Percentiles rank a stretch among this genome's conserved stretches.
Evolutionary conservation across 2,888 invertebrate genomes (phyloP).

Genomic region (Lapara coniferarum): DNA sequence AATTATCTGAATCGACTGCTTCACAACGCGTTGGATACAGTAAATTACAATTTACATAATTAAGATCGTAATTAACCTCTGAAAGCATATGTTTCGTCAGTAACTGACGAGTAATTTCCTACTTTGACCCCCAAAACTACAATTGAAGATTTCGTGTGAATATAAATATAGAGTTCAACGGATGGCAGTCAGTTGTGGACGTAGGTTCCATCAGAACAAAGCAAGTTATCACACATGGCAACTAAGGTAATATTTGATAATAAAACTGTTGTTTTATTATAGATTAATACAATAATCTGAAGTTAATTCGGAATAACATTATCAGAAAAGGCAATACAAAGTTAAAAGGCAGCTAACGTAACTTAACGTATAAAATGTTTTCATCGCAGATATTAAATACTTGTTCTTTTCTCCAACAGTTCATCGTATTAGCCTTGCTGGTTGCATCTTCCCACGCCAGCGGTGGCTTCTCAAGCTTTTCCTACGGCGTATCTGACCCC

Average conservation of each 20-base stretch:
- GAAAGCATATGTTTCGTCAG: conserved; percentile 54
- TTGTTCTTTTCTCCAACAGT: conserved; percentile 55
- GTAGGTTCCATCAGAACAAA: conserved; percentile 42
- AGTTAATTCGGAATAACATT: too few species aligned
- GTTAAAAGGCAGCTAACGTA: too few species aligned
- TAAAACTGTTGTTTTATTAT: neutral
- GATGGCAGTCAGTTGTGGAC: conserved; percentile 54
- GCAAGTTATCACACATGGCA: conserved; percentile 53
- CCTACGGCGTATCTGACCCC: conserved; percentile 67
- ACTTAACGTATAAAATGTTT: too few species aligned
- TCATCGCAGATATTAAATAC: neutral
- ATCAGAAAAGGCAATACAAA: too few species aligned
- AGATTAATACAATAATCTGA: too few species aligned
- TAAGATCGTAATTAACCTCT: conserved; percentile 59
- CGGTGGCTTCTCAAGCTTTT: conserved; percentile 63
- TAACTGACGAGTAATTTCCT: conserved; percentile 54
- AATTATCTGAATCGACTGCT: conserved; percentile 38
- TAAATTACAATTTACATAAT: conserved; percentile 51
- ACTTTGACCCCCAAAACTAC: conserved; percentile 64
- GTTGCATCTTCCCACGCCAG: conserved; percentile 55
- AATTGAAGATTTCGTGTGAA: conserved; percentile 53
- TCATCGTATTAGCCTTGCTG: conserved; percentile 55
- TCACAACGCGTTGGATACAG: conserved; percentile 49
- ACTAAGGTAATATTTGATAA: conserved; percentile 54
- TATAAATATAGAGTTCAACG: conserved; percentile 60